These are phyloP conservation scores for Aspidoscelis tigris DNA, from an alignment of 2,113 vertebrate genomes.

Conservation along the genomic window DNA sequence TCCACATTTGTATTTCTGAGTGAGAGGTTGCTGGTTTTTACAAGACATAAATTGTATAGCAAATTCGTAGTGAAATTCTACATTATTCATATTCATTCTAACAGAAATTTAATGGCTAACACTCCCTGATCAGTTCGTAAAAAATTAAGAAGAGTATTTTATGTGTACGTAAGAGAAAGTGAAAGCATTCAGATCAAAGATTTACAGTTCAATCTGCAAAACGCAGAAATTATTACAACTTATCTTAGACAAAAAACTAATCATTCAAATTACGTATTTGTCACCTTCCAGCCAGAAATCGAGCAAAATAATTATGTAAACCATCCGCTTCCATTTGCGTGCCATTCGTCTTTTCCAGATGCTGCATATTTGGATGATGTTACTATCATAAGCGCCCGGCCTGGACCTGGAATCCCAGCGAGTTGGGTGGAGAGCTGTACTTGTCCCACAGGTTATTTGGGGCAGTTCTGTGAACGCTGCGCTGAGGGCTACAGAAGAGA, in stretches of 20 bases:
- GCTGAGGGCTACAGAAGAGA: constrained; percentile 86
- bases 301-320: not conserved
- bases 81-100: no score
- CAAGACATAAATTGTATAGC: no score
- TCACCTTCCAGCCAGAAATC: not conserved
- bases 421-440: constrained; percentile 93
- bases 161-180: not conserved
- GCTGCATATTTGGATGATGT: constrained; percentile 91
- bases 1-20: no score
- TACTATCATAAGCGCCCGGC: constrained; percentile 83
- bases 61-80: no score
- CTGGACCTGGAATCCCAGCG: constrained; percentile 78
- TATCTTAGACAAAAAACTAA: not conserved
- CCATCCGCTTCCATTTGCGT: no score
- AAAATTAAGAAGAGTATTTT: not conserved
- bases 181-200: not conserved
- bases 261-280: not conserved
- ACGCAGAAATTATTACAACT: not conserved
- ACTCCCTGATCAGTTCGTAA: no score
- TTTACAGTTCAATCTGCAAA: not conserved
- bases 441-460: constrained; percentile 89
- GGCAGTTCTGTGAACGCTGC: constrained; percentile 93
- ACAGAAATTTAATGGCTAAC: no score
- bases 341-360: constrained; percentile 69
- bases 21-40: no score